Percentiles rank a stretch among this genome's conserved stretches.
These are phyloP conservation scores for Erpetoichthys calabaricus DNA, from an alignment of 2,797 vertebrate genomes.

Conservation along the genomic window DNA sequence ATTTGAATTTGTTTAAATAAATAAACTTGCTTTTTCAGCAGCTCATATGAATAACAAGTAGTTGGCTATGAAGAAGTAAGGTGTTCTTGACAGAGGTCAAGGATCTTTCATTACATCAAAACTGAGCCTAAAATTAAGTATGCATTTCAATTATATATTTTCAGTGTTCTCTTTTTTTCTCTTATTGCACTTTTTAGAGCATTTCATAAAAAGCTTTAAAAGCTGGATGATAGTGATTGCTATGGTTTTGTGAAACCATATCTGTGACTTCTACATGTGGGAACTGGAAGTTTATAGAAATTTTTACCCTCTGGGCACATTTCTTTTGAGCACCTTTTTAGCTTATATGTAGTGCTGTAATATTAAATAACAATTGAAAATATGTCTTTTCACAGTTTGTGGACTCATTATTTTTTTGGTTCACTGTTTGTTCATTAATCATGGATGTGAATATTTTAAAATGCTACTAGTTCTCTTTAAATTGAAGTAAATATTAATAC, in stretches of 20 bases:
- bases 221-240: too few species aligned
- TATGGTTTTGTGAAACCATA: too few species aligned
- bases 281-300: not conserved
- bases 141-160: conserved; percentile 15
- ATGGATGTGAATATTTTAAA: too few species aligned
- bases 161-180: not conserved
- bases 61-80: conserved; percentile 14
- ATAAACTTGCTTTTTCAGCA: conserved; percentile 2
- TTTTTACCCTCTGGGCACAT: not conserved
- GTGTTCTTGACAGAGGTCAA: conserved; percentile 1
- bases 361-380: conserved; percentile 8
- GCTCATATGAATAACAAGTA: conserved; percentile 40
- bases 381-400: conserved; percentile 21
- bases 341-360: not conserved
- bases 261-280: conserved; percentile 3
- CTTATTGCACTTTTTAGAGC: too few species aligned
- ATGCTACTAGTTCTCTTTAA: too few species aligned
- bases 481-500: too few species aligned
- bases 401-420: conserved; percentile 5
- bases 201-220: too few species aligned
- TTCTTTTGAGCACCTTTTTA: not conserved
- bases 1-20: conserved; percentile 22
- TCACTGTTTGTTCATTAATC: too few species aligned
- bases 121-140: conserved; percentile 11
- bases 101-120: not conserved